phyloP scores from a whole-genome alignment of 2,888 invertebrate species.

The Ceraclea dissimilis region DNA sequence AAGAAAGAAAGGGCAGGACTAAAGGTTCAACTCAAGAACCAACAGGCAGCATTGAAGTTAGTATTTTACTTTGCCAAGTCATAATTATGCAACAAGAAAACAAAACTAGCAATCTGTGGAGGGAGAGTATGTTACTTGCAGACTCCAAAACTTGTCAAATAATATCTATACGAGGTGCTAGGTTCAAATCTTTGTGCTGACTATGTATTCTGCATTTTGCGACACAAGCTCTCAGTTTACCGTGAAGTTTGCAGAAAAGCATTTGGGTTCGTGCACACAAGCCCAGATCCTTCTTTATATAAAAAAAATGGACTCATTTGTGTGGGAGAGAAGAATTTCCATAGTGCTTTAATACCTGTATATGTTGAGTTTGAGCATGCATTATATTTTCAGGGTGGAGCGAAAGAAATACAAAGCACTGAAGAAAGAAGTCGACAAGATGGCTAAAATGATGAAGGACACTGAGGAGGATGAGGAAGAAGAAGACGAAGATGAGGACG shows the following conservation, averaged over 20 bases:
- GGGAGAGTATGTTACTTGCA: background rate
- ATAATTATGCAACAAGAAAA: too few species aligned
- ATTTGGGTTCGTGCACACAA: too few species aligned
- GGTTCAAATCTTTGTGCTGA: too few species aligned
- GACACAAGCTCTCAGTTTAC: too few species aligned
- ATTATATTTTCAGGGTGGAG: constrained; percentile 60
- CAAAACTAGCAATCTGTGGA: background rate
- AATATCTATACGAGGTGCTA: too few species aligned
- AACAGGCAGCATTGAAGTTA: constrained; percentile 65
- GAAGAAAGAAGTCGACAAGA: constrained; percentile 84
- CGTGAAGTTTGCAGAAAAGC: too few species aligned
- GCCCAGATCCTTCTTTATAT: too few species aligned
- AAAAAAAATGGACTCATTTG: too few species aligned
- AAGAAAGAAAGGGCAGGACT: constrained; percentile 71
- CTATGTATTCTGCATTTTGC: too few species aligned
- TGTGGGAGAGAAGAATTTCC: too few species aligned
- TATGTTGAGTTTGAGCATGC: too few species aligned
- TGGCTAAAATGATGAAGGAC: constrained; percentile 82
- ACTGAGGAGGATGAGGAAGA: constrained; percentile 65
- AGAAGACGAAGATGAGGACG: constrained; percentile 53
- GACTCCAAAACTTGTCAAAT: background rate
- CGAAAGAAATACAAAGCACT: constrained; percentile 75
- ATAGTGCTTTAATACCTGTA: too few species aligned
- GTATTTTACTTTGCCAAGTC: constrained; percentile 30
- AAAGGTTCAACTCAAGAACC: constrained; percentile 74